A percentile compares a stretch with the other conserved stretches of the same genome.
phyloP scores from a whole-genome alignment of 2,888 invertebrate genomes.

The Acholoe squamosa region DNA sequence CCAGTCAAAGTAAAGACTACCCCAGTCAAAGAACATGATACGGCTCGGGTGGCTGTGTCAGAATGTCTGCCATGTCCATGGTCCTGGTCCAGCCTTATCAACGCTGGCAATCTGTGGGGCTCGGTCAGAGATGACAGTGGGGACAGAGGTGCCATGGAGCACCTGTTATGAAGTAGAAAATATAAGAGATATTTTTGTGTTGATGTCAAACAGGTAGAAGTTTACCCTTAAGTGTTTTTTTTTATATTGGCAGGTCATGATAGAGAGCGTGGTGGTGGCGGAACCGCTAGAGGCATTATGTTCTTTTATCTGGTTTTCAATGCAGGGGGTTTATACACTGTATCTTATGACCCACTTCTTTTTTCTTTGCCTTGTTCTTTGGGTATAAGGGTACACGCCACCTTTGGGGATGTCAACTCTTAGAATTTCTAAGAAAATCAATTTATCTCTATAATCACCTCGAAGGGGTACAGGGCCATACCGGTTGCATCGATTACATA shows the following conservation, averaged over 20 bases:
- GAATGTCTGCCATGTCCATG: slow-evolving; percentile 12
- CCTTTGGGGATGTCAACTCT: too few relatives aligned
- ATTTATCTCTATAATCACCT: too few relatives aligned
- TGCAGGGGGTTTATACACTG: too few relatives aligned
- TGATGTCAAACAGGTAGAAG: slow-evolving; percentile 22
- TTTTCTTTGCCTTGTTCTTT: too few relatives aligned
- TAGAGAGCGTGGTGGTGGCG: neutral
- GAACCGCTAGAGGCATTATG: too few relatives aligned
- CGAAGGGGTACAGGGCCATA: too few relatives aligned
- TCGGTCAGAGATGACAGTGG: neutral
- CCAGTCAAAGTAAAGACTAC: neutral
- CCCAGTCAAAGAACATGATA: slow-evolving; percentile 35
- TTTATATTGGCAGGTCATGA: neutral
- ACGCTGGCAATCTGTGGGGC: neutral
- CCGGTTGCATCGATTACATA: too few relatives aligned
- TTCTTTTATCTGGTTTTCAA: too few relatives aligned
- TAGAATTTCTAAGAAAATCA: too few relatives aligned
- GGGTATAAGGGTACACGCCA: too few relatives aligned
- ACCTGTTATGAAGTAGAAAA: neutral
- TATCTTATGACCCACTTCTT: too few relatives aligned
- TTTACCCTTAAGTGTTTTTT: slow-evolving; percentile 28
- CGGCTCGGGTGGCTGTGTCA: slow-evolving; percentile 32
- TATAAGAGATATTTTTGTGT: slow-evolving; percentile 29
- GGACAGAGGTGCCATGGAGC: neutral
- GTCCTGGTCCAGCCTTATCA: slow-evolving; percentile 1